A percentile compares a stretch with the other conserved stretches of the same genome.
Conservation (phyloP, 1,140 invertebrate genomes). For the Pemphigus obesinymphae region DNA sequence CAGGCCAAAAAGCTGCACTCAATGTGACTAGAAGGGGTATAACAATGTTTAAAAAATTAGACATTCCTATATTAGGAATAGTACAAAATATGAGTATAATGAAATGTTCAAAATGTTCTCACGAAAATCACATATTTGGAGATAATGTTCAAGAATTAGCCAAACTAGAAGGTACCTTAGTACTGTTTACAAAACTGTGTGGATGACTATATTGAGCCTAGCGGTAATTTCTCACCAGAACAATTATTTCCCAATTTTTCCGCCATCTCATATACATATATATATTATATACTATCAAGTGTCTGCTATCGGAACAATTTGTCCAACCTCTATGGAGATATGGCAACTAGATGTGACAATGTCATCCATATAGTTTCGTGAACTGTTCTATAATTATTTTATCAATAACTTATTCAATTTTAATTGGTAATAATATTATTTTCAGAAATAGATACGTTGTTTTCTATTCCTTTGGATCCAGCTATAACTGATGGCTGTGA, state of each 20-base stretch:
- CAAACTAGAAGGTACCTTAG: constrained; percentile 47
- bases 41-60: constrained; percentile 73
- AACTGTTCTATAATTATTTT: neutral
- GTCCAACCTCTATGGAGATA: no score
- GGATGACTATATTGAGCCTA: no score
- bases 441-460: constrained; percentile 58
- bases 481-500: constrained; percentile 68
- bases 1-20: constrained; percentile 75
- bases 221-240: no score
- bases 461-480: constrained; percentile 69
- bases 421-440: no score
- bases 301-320: no score
- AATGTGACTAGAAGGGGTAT: constrained; percentile 74
- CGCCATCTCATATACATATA: no score
- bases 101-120: constrained; percentile 65
- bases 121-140: constrained; percentile 60
- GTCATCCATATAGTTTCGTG: no score
- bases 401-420: no score
- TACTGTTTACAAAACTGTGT: no score
- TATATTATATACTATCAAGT: no score
- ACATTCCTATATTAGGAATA: constrained; percentile 73
- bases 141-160: constrained; percentile 56
- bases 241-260: no score
- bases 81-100: constrained; percentile 80
- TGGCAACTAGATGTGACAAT: no score